Conservation (phyloP, 2,888 invertebrate genomes). For the Thyatira batis region DNA sequence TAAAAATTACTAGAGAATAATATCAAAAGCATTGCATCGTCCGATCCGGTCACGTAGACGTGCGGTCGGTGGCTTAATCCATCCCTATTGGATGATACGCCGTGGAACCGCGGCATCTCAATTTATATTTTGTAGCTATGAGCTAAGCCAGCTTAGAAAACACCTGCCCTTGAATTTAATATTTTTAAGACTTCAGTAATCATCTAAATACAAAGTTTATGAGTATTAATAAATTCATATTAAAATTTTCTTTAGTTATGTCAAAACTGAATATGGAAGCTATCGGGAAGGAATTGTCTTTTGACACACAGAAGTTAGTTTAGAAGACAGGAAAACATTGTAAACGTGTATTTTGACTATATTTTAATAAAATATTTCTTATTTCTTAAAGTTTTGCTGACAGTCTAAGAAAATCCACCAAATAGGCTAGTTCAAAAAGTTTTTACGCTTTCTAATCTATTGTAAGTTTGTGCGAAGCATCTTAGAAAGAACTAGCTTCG, state of each 20-base stretch:
- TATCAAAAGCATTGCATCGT: conserved; percentile 31
- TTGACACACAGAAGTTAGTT: too few species aligned
- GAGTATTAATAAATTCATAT: too few species aligned
- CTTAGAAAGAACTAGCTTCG: too few species aligned
- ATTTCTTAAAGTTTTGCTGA: too few species aligned
- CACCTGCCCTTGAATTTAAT: neutral
- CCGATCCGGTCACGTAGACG: conserved; percentile 44
- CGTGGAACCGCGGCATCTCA: conserved; percentile 1
- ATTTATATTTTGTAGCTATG: neutral
- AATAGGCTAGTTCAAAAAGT: neutral
- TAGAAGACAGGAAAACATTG: too few species aligned
- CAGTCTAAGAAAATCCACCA: neutral
- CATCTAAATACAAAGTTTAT: too few species aligned
- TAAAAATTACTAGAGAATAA: conserved; percentile 19
- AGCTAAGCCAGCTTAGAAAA: neutral
- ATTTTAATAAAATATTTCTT: too few species aligned
- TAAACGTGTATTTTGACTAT: too few species aligned
- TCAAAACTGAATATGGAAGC: too few species aligned
- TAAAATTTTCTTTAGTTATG: too few species aligned
- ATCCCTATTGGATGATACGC: conserved; percentile 32
- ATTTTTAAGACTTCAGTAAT: neutral
- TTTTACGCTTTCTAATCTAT: neutral
- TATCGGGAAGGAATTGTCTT: too few species aligned
- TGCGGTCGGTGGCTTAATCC: conserved; percentile 49
- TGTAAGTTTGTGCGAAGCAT: neutral